Evolutionary conservation across 2,888 invertebrate genomes (phyloP).

Genomic region (Eurytoma californica): DNA sequence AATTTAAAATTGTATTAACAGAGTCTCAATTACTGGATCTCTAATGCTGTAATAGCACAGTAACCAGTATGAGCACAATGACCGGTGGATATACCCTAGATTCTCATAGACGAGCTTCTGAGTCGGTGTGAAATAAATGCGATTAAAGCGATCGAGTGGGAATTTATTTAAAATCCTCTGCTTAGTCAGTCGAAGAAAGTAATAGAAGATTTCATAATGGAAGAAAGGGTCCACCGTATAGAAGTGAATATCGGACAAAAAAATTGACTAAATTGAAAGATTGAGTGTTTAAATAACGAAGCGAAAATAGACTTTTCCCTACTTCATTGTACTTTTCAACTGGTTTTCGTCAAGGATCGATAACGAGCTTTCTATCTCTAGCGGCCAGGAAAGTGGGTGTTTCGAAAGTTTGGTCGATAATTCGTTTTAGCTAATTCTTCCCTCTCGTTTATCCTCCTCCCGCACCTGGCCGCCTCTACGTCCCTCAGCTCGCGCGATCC

Average conservation of each 20-base stretch:
- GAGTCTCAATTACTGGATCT: no score
- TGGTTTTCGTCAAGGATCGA: slow-evolving; percentile 60
- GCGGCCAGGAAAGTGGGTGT: slow-evolving; percentile 58
- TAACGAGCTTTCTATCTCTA: slow-evolving; percentile 60
- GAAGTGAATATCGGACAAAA: slow-evolving; percentile 37
- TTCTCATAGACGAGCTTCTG: no score
- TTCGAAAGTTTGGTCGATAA: slow-evolving; percentile 65
- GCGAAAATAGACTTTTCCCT: slow-evolving; percentile 50
- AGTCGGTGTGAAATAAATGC: no score
- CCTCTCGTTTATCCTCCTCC: slow-evolving; percentile 23
- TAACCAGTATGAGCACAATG: no score
- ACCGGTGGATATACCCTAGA: no score
- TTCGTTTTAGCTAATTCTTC: slow-evolving; percentile 63
- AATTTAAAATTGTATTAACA: no score
- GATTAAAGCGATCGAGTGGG: no score
- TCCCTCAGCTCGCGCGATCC: no score
- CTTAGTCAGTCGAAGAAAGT: background rate
- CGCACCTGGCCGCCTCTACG: background rate
- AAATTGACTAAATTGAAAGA: slow-evolving; percentile 49
- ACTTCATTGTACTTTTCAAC: slow-evolving; percentile 53
- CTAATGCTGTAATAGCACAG: no score
- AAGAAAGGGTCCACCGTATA: background rate
- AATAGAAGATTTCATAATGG: slow-evolving; percentile 20
- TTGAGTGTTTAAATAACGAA: slow-evolving; percentile 46
- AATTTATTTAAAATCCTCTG: no score